phyloP scores from a whole-genome alignment of 2,888 invertebrate genomes.

The Seira musarum region DNA sequence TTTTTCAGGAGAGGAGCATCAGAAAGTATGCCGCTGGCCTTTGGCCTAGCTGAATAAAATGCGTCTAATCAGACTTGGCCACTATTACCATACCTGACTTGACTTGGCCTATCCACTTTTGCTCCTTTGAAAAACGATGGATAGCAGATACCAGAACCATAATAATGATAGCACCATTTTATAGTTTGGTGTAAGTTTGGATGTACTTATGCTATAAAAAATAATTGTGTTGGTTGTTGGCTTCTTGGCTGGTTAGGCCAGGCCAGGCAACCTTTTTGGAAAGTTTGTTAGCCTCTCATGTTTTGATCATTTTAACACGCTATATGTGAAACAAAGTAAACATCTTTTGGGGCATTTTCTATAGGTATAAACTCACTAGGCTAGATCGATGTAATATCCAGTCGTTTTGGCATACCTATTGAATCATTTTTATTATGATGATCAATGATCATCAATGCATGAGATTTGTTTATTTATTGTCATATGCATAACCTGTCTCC shows the following conservation, averaged over 20 bases:
- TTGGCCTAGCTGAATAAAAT: slow-evolving; percentile 52
- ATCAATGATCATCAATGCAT: neutral
- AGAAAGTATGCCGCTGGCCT: slow-evolving; percentile 63
- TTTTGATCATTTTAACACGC: slow-evolving; percentile 13
- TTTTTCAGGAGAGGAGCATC: slow-evolving; percentile 1
- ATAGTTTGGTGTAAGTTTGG: slow-evolving; percentile 12
- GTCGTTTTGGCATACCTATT: slow-evolving; percentile 14
- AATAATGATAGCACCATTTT: slow-evolving; percentile 19
- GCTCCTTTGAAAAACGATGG: slow-evolving; percentile 19
- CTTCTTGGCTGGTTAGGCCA: slow-evolving; percentile 43
- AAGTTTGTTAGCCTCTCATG: slow-evolving; percentile 53
- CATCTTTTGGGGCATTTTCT: slow-evolving; percentile 11
- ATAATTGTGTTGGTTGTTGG: slow-evolving; percentile 30
- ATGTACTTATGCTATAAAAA: slow-evolving; percentile 28
- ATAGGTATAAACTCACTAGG: neutral
- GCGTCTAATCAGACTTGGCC: slow-evolving; percentile 57
- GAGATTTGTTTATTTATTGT: slow-evolving; percentile 2
- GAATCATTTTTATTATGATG: neutral
- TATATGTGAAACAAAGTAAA: neutral
- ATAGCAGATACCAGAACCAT: slow-evolving; percentile 38
- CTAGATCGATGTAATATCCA: slow-evolving; percentile 24
- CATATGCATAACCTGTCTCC: slow-evolving; percentile 19
- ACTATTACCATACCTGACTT: slow-evolving; percentile 58
- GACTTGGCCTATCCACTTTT: slow-evolving; percentile 50
- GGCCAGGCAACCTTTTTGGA: slow-evolving; percentile 61